Conservation (phyloP, 1,140 invertebrate species). For the Sarcophaga peregrina region DNA sequence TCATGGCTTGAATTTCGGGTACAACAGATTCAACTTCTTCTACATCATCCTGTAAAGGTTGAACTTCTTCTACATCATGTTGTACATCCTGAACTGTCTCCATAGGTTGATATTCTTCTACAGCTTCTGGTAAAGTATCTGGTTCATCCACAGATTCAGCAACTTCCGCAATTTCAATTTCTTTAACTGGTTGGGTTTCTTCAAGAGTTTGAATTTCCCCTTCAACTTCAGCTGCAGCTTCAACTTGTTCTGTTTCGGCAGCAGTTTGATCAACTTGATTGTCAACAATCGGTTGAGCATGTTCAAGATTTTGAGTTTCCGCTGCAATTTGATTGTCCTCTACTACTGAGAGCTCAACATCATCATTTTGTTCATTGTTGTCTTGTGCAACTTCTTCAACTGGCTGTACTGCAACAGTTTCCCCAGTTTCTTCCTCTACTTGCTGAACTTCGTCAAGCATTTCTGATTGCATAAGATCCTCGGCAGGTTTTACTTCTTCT, state of each 20-base stretch:
- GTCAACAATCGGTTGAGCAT: background rate
- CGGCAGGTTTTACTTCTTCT: slow-evolving; percentile 1
- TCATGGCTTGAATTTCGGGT: background rate
- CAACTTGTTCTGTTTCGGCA: background rate
- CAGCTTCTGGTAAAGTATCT: too few relatives aligned
- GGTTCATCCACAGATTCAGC: background rate
- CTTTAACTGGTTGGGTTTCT: background rate
- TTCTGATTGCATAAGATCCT: background rate
- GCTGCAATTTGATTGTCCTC: background rate
- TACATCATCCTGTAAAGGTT: background rate
- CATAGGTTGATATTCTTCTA: too few relatives aligned
- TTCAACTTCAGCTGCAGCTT: background rate
- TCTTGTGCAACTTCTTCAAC: background rate
- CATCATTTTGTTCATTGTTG: too few relatives aligned
- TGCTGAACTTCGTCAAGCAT: background rate
- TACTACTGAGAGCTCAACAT: background rate
- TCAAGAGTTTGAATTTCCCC: background rate
- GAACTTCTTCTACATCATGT: too few relatives aligned
- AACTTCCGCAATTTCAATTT: background rate
- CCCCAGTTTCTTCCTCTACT: background rate
- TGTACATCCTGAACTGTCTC: too few relatives aligned
- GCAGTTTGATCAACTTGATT: background rate
- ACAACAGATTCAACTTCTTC: background rate
- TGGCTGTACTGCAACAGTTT: too few relatives aligned
- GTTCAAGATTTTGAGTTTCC: background rate